Evolutionary conservation across 2,797 vertebrate genomes (phyloP), one percentile per base, ranked within the genome.

Genomic region (Coregonus suidteri): DNA sequence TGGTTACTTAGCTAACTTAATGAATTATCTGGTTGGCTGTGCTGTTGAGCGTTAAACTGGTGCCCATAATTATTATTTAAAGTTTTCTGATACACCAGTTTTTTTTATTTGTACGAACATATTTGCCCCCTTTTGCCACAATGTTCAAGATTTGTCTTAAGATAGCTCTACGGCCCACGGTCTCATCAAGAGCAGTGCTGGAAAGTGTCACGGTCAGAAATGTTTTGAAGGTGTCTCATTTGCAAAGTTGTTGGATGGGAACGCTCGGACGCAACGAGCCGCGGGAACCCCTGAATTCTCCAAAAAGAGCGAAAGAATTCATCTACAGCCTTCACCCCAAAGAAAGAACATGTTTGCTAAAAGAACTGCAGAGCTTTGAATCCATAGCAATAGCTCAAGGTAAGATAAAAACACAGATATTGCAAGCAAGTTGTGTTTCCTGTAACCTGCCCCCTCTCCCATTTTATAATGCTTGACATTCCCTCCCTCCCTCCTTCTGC

Each of bases 371-470:
- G 92, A 95, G 93, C 74, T 97, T 98, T 84, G 95, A 97, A 92
- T 97, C 96, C 87, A 94, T 94, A 51, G 96, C 96, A 74, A 96
- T 96, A 34, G 96, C 95, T 9, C 96, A 98, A 94, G 97, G 97
- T 98, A 80, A 93, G 93, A 47, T 47, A 0, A 47, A 11, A 47
- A 47, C 41, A 47, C 6, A 47, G 41, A 47, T 47, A 2, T 47
- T 47, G 41, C 41, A 47, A 37, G 35, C 1, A 37, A 47, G 41
- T 14, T 47, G 25, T 25, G 25, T 25, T 25, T 25, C 25, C 25
- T 25, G 1, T 25, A 25, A 25, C 25, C 25, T 25, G 25, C 1
- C 1, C 25, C 3, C 65, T 34, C 34, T 53, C n/a, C 6, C 37
- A 35, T 15, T 65, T 41, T 9, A 25, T 13, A 30, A 15, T 62